phyloP scores from a whole-genome alignment of 1,140 invertebrate genomes.

The Eciton burchellii region DNA sequence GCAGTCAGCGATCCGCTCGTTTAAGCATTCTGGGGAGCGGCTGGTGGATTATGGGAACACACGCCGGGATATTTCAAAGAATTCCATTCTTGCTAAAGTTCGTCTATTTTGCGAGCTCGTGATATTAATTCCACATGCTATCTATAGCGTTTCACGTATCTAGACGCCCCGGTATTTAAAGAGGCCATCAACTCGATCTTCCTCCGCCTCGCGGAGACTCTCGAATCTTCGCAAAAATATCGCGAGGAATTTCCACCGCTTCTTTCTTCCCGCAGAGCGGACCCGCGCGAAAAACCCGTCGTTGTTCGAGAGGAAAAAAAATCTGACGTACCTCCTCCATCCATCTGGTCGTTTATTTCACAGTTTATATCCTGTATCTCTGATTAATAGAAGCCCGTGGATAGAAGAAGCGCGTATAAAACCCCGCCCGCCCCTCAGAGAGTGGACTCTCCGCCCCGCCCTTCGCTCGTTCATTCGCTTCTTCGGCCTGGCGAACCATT shows the following conservation, averaged over 20 bases:
- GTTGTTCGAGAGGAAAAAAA: not conserved
- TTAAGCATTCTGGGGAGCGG: slow-evolving; percentile 21
- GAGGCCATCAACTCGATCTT: not conserved
- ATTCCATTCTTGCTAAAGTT: slow-evolving; percentile 11
- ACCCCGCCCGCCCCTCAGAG: slow-evolving; percentile 11
- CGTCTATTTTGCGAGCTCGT: not conserved
- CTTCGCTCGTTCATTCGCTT: slow-evolving; percentile 25
- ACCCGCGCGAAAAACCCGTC: not conserved
- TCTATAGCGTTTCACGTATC: not conserved
- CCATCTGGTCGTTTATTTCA: slow-evolving; percentile 21
- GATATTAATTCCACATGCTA: not conserved
- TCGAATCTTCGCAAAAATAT: not conserved
- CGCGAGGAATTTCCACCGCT: not conserved
- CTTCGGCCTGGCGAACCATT: slow-evolving; percentile 48
- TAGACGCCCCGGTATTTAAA: not conserved
- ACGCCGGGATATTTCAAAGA: slow-evolving; percentile 1
- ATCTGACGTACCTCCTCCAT: slow-evolving; percentile 23
- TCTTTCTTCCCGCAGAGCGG: not conserved
- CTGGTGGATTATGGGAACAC: slow-evolving; percentile 1
- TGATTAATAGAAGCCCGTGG: slow-evolving; percentile 39
- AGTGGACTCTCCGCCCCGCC: not conserved
- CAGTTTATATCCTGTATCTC: slow-evolving; percentile 49
- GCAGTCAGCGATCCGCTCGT: not conserved
- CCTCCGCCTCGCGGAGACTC: not conserved
- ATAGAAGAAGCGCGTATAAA: slow-evolving; percentile 44